Conservation (phyloP, 2,113 vertebrate species). For the Castor canadensis region DNA sequence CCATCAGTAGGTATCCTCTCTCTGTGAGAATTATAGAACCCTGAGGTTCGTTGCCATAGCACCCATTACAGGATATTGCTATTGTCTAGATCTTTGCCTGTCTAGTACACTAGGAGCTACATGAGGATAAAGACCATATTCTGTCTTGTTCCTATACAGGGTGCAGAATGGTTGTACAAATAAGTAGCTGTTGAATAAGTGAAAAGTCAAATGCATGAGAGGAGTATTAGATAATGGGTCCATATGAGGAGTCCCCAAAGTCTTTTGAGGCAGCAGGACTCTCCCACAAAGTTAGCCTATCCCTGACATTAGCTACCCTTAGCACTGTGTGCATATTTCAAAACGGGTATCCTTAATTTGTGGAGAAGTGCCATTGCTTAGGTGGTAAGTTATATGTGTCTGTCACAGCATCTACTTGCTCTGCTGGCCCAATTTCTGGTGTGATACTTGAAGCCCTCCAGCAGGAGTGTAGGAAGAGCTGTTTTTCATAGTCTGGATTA, state of each 20-base stretch:
- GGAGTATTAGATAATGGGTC: background rate
- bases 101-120: background rate
- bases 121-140: background rate
- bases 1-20: background rate
- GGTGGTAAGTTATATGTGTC: background rate
- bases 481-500: background rate
- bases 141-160: background rate
- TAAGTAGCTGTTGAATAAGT: slow-evolving; percentile 19
- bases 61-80: background rate
- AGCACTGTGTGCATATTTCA: background rate
- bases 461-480: background rate
- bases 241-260: background rate
- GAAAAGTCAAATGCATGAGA: background rate
- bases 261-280: background rate
- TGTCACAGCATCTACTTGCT: background rate
- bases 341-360: background rate
- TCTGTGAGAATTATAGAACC: background rate
- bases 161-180: background rate
- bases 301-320: background rate
- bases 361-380: background rate
- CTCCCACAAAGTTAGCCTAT: background rate
- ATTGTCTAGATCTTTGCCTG: background rate
- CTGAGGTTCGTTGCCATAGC: background rate
- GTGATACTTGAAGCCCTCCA: background rate
- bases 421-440: background rate